Evolutionary conservation across 2,797 vertebrate genomes (phyloP), one percentile per base, ranked within the genome.

Genomic region (Podarcis lilfordi): DNA sequence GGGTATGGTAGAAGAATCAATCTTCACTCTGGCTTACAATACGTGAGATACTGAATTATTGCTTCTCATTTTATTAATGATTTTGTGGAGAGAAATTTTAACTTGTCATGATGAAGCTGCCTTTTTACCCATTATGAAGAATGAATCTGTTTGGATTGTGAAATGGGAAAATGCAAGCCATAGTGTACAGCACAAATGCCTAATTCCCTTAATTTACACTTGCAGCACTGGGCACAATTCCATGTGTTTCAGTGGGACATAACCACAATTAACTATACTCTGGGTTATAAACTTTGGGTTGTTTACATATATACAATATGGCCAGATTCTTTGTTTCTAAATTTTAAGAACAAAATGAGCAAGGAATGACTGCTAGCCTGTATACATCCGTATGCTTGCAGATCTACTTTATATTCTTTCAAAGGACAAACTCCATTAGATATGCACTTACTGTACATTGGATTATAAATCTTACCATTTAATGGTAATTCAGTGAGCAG

Each of bases 381-480:
- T 92, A 89, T 94, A 95, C 87, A 91, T 96, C 93, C 94, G 29
- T 92, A 85, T 50, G 89, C 95, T 91, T 85, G 85, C 93, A 96
- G 95, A 96, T 94, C 96, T 96, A 95, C 95, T 97, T 97, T 95
- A 96, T 96, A 96, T 96, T 97, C 96, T 96, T 96, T 96, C 95
- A 96, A 96, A 97, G 96, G 97, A 97, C 97, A 97, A 97, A 97
- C 96, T 96, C 96, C 94, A 97, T 97, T 97, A 97, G 96, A 97
- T 97, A 97, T 97, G 97, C 97, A 96, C 96, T 97, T 97, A 96
- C 97, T 97, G 96, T 97, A 96, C 95, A 80, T 95, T 95, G 91
- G 96, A 97, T 97, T 97, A 96, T 97, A 97, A 97, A 97, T 97
- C 97, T 97, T 97, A 96, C 95, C 95, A 96, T 97, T 97, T 97